phyloP scores from a whole-genome alignment of 2,797 vertebrate species.

The Macrochelys suwanniensis region DNA sequence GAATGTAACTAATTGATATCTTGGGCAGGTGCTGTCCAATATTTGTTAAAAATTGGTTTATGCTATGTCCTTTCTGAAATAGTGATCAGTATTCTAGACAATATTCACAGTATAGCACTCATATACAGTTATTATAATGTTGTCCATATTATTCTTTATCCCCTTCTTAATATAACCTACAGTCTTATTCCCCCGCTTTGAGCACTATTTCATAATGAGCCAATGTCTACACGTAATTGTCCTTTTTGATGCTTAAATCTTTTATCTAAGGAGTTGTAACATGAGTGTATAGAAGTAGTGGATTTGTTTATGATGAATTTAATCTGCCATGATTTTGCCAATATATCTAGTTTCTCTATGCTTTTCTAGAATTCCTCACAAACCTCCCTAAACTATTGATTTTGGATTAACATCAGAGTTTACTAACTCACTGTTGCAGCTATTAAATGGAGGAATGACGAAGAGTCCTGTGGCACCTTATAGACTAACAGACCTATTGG shows the following conservation, averaged over 20 bases:
- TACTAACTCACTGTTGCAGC: neutral
- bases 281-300: neutral
- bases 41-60: neutral
- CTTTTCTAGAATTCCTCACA: neutral
- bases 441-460: neutral
- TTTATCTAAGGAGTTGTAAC: neutral
- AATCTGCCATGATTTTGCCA: neutral
- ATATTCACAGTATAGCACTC: neutral
- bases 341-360: neutral
- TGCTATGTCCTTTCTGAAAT: neutral
- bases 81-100: neutral
- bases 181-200: neutral
- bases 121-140: neutral
- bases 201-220: neutral
- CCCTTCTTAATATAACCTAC: neutral
- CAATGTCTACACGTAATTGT: fast-evolving
- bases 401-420: neutral
- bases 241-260: neutral
- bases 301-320: neutral
- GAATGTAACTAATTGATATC: neutral
- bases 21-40: neutral
- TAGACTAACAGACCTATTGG: too few species aligned
- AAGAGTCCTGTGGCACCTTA: too few species aligned
- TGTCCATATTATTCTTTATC: neutral
- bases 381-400: neutral